These are phyloP conservation scores for Cephalopachus bancanus DNA, from an alignment of 2,797 vertebrate species.

Conservation along the genomic window DNA sequence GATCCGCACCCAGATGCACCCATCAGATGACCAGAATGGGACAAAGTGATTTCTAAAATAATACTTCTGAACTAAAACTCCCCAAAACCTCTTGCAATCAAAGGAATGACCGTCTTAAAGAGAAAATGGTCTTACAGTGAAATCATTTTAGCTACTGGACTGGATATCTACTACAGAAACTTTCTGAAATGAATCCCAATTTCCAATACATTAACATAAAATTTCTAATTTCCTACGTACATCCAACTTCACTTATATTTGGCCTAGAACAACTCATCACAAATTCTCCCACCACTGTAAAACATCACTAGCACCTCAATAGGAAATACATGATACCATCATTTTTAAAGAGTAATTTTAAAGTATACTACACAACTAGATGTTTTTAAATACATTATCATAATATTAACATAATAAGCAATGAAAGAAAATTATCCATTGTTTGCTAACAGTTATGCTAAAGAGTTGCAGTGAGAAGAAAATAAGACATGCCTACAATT, in stretches of 20 bases:
- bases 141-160: background rate
- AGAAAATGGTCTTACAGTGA: slow-evolving; percentile 50
- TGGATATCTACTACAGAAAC: background rate
- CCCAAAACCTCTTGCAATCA: slow-evolving; percentile 15
- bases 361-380: slow-evolving; percentile 91
- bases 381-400: slow-evolving; percentile 93
- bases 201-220: slow-evolving; percentile 68
- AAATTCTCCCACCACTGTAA: slow-evolving; percentile 75
- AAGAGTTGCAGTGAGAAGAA: slow-evolving; percentile 90
- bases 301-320: slow-evolving; percentile 75
- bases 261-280: slow-evolving; percentile 77
- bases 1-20: slow-evolving; percentile 50
- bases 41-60: slow-evolving; percentile 70
- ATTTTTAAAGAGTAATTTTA: slow-evolving; percentile 88
- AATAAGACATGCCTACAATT: slow-evolving; percentile 92
- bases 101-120: slow-evolving; percentile 43
- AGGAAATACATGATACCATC: slow-evolving; percentile 82
- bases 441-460: slow-evolving; percentile 92
- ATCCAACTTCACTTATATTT: slow-evolving; percentile 63
- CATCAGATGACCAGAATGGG: slow-evolving; percentile 52
- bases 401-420: slow-evolving; percentile 93
- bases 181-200: slow-evolving; percentile 56
- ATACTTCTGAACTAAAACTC: background rate
- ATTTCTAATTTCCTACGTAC: slow-evolving; percentile 80
- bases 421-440: slow-evolving; percentile 92